These are phyloP conservation scores for Ursus arctos DNA, from an alignment of 2,113 vertebrate species.

Conservation along the genomic window DNA sequence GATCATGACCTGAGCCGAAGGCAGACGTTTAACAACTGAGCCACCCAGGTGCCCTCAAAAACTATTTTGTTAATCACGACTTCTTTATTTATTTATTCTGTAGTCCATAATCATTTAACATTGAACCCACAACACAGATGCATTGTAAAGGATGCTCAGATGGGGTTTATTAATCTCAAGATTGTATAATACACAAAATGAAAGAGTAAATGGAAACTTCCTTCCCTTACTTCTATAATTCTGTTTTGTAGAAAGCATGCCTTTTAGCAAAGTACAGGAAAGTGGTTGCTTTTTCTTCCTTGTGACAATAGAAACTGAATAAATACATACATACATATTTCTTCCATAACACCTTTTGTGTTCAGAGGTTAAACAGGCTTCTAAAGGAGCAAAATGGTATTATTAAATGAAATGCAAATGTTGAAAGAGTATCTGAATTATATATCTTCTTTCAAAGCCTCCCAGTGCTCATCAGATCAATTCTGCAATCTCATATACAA, in stretches of 20 bases:
- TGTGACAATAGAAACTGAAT: slow-evolving; percentile 63
- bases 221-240: background rate
- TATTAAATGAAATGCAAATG: slow-evolving; percentile 47
- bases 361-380: slow-evolving; percentile 13
- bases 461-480: background rate
- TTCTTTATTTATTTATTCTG: slow-evolving; percentile 27
- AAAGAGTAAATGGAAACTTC: slow-evolving; percentile 40
- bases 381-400: slow-evolving; percentile 6
- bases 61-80: background rate
- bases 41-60: too few species aligned
- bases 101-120: background rate
- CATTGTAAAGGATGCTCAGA: background rate
- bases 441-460: background rate
- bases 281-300: slow-evolving; percentile 12
- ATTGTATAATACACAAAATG: background rate
- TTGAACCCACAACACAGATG: background rate
- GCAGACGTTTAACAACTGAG: too few species aligned
- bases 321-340: slow-evolving; percentile 52
- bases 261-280: slow-evolving; percentile 8
- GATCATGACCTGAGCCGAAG: too few species aligned
- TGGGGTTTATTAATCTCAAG: slow-evolving; percentile 7
- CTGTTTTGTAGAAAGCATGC: background rate
- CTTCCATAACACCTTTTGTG: background rate
- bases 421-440: slow-evolving; percentile 34
- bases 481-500: background rate